Evolutionary conservation across 1,140 invertebrate species (phyloP).

Genomic region (Aphidius gifuensis): DNA sequence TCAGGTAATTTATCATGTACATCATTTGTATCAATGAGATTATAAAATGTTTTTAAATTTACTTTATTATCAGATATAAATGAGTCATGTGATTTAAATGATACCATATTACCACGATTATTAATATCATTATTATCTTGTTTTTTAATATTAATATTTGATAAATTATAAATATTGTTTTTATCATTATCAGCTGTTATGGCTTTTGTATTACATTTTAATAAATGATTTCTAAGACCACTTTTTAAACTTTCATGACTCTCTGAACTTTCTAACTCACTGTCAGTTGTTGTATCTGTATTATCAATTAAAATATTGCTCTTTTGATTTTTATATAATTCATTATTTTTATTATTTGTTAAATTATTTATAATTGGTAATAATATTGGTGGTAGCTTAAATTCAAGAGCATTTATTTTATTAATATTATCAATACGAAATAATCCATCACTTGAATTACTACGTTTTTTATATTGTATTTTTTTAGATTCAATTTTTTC

Average conservation of each 20-base stretch:
- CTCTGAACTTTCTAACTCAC: slow-evolving; percentile 42
- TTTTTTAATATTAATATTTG: too few relatives aligned
- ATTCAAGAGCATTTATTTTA: slow-evolving; percentile 42
- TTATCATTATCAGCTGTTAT: slow-evolving; percentile 28
- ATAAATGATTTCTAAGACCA: slow-evolving; percentile 35
- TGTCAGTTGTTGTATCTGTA: slow-evolving; percentile 29
- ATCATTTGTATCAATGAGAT: slow-evolving; percentile 6
- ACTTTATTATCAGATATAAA: too few relatives aligned
- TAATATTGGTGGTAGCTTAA: slow-evolving; percentile 67
- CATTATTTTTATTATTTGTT: slow-evolving; percentile 53
- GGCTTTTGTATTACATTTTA: slow-evolving; percentile 27
- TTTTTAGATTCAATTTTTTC: slow-evolving; percentile 44
- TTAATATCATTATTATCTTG: too few relatives aligned
- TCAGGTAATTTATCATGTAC: slow-evolving; percentile 9
- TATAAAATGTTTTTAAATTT: slow-evolving; percentile 20
- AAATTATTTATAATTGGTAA: slow-evolving; percentile 59
- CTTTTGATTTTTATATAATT: slow-evolving; percentile 41
- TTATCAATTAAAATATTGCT: slow-evolving; percentile 1
- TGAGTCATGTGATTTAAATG: too few relatives aligned
- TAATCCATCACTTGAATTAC: slow-evolving; percentile 43
- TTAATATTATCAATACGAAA: slow-evolving; percentile 32
- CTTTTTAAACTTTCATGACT: slow-evolving; percentile 41
- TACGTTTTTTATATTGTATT: slow-evolving; percentile 41
- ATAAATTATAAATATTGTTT: slow-evolving; percentile 16
- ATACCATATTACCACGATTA: too few relatives aligned